Conservation (phyloP, 2,888 invertebrate species). For the Sericinus montela region DNA sequence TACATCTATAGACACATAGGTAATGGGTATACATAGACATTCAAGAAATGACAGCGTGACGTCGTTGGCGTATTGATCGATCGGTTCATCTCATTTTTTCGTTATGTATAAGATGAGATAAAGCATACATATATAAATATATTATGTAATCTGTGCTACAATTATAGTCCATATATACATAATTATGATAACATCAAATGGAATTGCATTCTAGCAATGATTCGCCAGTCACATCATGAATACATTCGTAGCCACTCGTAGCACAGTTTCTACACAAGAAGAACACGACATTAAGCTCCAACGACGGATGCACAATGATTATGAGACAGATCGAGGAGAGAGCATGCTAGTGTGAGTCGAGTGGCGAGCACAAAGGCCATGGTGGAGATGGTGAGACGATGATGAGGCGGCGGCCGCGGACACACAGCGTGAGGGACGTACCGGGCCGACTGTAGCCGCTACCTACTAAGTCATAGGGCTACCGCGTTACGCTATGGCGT, state of each 20-base stretch:
- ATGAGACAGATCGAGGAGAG: constrained; percentile 2
- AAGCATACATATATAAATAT: not conserved
- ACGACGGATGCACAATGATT: not conserved
- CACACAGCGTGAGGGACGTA: constrained; percentile 46
- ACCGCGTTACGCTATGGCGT: constrained; percentile 58
- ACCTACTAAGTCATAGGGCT: constrained; percentile 66
- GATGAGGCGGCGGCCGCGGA: constrained; percentile 31
- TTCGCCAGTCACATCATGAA: too few species aligned
- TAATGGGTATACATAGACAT: not conserved
- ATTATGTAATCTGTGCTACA: not conserved
- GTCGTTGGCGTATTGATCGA: constrained; percentile 11
- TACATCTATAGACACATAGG: not conserved
- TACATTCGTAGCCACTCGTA: too few species aligned
- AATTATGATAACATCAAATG: constrained; percentile 3
- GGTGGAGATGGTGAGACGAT: constrained; percentile 25
- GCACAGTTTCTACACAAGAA: not conserved
- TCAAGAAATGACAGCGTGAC: constrained; percentile 5
- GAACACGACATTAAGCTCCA: not conserved
- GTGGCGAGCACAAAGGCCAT: constrained; percentile 1
- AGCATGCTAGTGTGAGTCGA: not conserved
- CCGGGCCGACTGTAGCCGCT: constrained; percentile 49
- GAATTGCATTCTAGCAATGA: not conserved
- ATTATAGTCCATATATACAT: not conserved
- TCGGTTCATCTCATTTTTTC: constrained; percentile 2
- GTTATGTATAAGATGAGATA: not conserved